Base-by-base conservation (phyloP, 2,888 invertebrate species). In the Tromatobia lineatoria region DNA sequence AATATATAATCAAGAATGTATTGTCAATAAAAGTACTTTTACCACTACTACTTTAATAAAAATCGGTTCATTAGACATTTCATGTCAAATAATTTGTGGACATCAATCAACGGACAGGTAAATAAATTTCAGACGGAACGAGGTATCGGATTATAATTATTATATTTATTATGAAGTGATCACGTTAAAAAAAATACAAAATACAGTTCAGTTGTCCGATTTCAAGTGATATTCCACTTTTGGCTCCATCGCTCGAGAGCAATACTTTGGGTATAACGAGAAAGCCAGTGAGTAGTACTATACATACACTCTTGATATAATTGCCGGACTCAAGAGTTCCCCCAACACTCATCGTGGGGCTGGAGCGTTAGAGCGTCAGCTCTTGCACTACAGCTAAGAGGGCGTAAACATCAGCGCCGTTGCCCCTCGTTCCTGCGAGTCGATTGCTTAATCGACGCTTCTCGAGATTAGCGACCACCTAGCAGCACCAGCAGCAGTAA, bases 381-480 rank as follows among this genome's bases (percentile, higher is more conserved):
- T 76, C 66, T 66, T 57, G 80, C 67, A 52, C 73, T 67, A 66
- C 47, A 54, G 23, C 61, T 71, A 73, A 83, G 80, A 77, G 83
- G 76, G 83, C 77, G 83, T 83, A 83, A 83, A 80, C 80, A 80
- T 80, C 64, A 34, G 15, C 71, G 67, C 54, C 69, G 59, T 20
- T 45, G 52, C 71, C 52, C 59, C 74, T 67, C 77, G 34, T 76
- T 47, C 61, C 69, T 79, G 54, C 61, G 83, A 81, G 83, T 89
- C 89, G 90, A 90, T 90, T 87, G 89, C 86, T 89, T 89, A 89
- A 91, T 90, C 89, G 90, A 88, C 88, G 88, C 87, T 87, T 85
- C 85, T 87, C 80, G 86, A 89, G 89, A 91, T 90, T 89, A 90
- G 88, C 86, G 87, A 85, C 85, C 87, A 77, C 74, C 80, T 25